Evolutionary conservation across 2,797 vertebrate species (phyloP).

Genomic region (Schizopygopsis pylzovi): DNA sequence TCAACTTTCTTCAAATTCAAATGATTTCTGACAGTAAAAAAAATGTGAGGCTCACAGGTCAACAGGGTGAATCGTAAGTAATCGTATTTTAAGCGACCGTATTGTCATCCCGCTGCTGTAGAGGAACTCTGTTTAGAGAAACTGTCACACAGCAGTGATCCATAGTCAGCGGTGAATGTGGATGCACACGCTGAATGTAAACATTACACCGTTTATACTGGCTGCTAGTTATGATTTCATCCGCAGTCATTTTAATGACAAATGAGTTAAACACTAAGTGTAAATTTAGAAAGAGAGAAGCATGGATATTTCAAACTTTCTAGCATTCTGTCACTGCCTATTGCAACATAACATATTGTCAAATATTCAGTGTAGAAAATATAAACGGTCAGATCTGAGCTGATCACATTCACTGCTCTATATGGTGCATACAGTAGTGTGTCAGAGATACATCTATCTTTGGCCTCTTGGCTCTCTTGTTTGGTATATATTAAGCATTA

Average conservation of each 20-base stretch:
- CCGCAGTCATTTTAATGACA: neutral
- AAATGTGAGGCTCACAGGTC: constrained; percentile 4
- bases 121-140: constrained; percentile 48
- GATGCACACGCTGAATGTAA: constrained; percentile 38
- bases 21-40: neutral
- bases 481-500: constrained; percentile 57
- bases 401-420: constrained; percentile 4
- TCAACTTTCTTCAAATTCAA: neutral
- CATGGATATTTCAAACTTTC: neutral
- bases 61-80: neutral
- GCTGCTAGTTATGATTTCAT: constrained; percentile 13
- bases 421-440: constrained; percentile 36
- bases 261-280: neutral
- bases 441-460: constrained; percentile 53
- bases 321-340: neutral
- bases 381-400: neutral
- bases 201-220: constrained; percentile 22
- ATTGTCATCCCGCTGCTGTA: constrained; percentile 3
- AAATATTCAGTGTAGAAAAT: neutral
- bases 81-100: neutral
- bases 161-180: constrained; percentile 12
- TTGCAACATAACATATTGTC: neutral
- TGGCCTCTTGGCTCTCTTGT: constrained; percentile 52
- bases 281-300: neutral
- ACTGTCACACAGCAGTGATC: constrained; percentile 36